A percentile compares a stretch with the other conserved stretches of the same genome.
Conservation (phyloP, 2,797 vertebrate species). For the Microctenopoma steveboyesi region DNA sequence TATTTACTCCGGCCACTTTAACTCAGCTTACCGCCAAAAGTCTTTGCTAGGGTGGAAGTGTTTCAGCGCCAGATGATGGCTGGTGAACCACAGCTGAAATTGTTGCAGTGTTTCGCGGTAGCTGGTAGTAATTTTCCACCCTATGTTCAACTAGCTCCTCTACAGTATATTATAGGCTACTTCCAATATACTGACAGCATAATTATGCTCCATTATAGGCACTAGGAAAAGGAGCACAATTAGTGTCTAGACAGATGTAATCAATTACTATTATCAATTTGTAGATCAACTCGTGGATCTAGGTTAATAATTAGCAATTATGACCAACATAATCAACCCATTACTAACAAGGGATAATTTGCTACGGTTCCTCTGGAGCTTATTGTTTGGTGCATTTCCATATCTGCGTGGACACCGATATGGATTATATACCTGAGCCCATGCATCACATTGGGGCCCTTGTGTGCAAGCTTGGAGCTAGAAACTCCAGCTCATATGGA, state of each 20-base stretch:
- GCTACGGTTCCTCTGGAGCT: slow-evolving; percentile 25
- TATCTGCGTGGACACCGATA: slow-evolving; percentile 31
- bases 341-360: slow-evolving; percentile 64
- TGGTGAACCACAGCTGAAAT: slow-evolving; percentile 31
- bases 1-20: slow-evolving; percentile 41
- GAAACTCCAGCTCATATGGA: slow-evolving; percentile 72
- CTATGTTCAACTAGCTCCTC: slow-evolving; percentile 49
- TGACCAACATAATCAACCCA: slow-evolving; percentile 64
- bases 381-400: slow-evolving; percentile 32
- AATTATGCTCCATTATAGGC: slow-evolving; percentile 69
- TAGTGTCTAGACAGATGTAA: slow-evolving; percentile 67
- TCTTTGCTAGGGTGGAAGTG: slow-evolving; percentile 28
- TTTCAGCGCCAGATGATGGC: slow-evolving; percentile 31
- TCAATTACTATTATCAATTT: slow-evolving; percentile 76
- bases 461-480: too few species aligned
- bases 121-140: slow-evolving; percentile 56
- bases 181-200: slow-evolving; percentile 62
- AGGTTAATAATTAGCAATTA: slow-evolving; percentile 74
- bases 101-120: slow-evolving; percentile 38
- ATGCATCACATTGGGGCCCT: slow-evolving; percentile 43
- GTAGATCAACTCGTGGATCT: slow-evolving; percentile 65
- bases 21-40: slow-evolving; percentile 31
- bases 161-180: slow-evolving; percentile 59
- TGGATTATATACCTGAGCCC: slow-evolving; percentile 52
- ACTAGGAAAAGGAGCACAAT: slow-evolving; percentile 62